Evolutionary conservation across 2,888 invertebrate species (phyloP), one percentile per base, ranked within the genome.

Genomic region (Drosophila mayaguana): DNA sequence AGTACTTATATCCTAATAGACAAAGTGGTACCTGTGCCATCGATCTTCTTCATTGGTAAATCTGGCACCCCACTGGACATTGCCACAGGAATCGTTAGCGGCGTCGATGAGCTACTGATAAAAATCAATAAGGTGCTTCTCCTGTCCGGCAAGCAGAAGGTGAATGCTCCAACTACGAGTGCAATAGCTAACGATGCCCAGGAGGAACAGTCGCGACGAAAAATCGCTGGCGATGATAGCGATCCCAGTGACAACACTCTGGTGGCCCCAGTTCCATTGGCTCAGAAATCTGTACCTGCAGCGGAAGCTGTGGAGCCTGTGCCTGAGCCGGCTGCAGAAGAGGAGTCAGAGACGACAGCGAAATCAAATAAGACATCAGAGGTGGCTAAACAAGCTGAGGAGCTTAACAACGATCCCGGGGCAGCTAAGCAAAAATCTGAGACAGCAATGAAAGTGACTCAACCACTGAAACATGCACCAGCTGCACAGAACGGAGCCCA

Each of bases 11-110:
- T 36, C 1, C 16, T 8, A 9, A 7, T 73, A 96, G 96, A 96
- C 92, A 95, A 96, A 92, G 93, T 96, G 80, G 96, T 96, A 16
- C 95, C 96, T 0, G 94, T 96, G 8, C 98, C 98, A 1, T 97
- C 97, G 0, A 92, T 97, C 59, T 98, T 96, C 93, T 97, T 98
- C 90, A 98, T 98, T 91, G 97, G 97, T 0, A 94, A 95, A 62
- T 95, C 95, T 89, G 98, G 98, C 0, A 94, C 95, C 0, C 97
- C 98, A 0, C 88, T 98, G 60, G 97, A 97, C 91, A 95, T 98
- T 60, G 94, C 97, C 16, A 95, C 94, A 6, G 95, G 95, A 89
- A 94, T 92, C 83, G 93, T 95, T 3, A 93, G 94, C 28, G 92
- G 94, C n/a, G 91, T 94, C 1, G 91, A 93, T 46, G 95, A 95